phyloP scores from a whole-genome alignment of 2,888 invertebrate species.

The Dasypogon diadema region DNA sequence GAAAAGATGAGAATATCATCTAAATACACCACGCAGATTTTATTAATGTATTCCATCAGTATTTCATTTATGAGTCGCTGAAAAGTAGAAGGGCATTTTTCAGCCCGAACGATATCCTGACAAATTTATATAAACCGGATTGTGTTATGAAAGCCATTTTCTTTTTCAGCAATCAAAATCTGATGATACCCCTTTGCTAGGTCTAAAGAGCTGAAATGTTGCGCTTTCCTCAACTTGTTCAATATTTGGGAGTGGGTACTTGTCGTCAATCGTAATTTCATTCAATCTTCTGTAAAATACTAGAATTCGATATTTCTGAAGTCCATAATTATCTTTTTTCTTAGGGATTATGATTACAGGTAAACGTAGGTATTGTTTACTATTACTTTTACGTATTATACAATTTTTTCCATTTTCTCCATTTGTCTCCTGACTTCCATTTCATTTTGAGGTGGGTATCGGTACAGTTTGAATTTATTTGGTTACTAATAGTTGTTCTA shows the following conservation, averaged over 20 bases:
- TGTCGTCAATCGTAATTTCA: conserved; percentile 54
- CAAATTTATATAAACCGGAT: conserved; percentile 44
- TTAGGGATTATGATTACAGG: conserved; percentile 55
- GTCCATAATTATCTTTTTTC: conserved; percentile 52
- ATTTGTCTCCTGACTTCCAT: conserved; percentile 34
- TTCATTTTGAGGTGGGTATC: conserved; percentile 52
- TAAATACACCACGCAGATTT: too few species aligned
- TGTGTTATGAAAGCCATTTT: conserved; percentile 54
- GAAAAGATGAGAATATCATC: conserved; percentile 45
- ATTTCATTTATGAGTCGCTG: conserved; percentile 52
- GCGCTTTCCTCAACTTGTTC: conserved; percentile 52
- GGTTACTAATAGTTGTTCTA: conserved; percentile 41
- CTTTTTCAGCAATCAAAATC: conserved; percentile 51
- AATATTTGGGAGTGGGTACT: conserved; percentile 55
- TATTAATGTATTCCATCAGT: conserved; percentile 51
- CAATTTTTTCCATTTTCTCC: conserved; percentile 47
- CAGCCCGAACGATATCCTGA: conserved; percentile 48
- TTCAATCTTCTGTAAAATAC: conserved; percentile 56
- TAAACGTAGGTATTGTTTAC: conserved; percentile 50
- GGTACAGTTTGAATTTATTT: conserved; percentile 52
- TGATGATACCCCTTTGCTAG: conserved; percentile 54
- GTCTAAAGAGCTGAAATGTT: conserved; percentile 55
- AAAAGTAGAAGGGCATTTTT: conserved; percentile 52
- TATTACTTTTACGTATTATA: conserved; percentile 51
- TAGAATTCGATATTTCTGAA: conserved; percentile 54